phyloP scores from a whole-genome alignment of 2,888 invertebrate species.

The Bedellia somnulentella region DNA sequence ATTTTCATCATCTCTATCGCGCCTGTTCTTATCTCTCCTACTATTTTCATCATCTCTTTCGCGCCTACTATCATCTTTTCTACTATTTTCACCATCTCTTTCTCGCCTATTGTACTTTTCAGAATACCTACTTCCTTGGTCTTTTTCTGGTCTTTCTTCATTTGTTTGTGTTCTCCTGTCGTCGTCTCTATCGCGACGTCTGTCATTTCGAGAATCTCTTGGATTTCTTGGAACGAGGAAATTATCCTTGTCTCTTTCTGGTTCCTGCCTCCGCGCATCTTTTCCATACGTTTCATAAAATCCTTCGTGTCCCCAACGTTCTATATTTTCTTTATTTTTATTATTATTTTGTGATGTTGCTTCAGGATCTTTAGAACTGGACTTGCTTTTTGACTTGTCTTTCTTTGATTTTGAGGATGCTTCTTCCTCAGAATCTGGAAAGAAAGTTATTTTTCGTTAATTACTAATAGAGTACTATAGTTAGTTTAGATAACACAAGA shows the following conservation, averaged over 20 bases:
- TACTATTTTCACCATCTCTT: background rate
- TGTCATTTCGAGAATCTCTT: background rate
- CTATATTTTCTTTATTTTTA: constrained; percentile 13
- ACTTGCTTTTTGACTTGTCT: too few relatives aligned
- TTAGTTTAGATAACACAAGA: background rate
- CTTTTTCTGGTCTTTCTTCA: constrained; percentile 7
- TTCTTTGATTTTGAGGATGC: too few relatives aligned
- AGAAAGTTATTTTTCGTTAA: background rate
- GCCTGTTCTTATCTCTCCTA: constrained; percentile 6
- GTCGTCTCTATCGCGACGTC: background rate
- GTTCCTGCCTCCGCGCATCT: constrained; percentile 26
- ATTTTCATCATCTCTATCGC: background rate
- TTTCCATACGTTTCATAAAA: constrained; percentile 46
- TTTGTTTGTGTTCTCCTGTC: background rate
- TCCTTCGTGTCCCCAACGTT: constrained; percentile 48
- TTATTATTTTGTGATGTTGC: constrained; percentile 16
- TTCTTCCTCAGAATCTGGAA: constrained; percentile 26
- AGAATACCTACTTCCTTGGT: constrained; percentile 7
- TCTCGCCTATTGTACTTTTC: constrained; percentile 10
- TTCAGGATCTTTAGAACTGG: constrained; percentile 19
- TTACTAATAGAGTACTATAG: background rate
- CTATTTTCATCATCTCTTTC: constrained; percentile 7
- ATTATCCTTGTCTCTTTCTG: constrained; percentile 19
- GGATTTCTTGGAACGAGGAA: constrained; percentile 19
- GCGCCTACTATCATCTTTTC: constrained; percentile 4